Evolutionary conservation across 2,888 invertebrate genomes (phyloP).

Genomic region (Chouioia cunea): DNA sequence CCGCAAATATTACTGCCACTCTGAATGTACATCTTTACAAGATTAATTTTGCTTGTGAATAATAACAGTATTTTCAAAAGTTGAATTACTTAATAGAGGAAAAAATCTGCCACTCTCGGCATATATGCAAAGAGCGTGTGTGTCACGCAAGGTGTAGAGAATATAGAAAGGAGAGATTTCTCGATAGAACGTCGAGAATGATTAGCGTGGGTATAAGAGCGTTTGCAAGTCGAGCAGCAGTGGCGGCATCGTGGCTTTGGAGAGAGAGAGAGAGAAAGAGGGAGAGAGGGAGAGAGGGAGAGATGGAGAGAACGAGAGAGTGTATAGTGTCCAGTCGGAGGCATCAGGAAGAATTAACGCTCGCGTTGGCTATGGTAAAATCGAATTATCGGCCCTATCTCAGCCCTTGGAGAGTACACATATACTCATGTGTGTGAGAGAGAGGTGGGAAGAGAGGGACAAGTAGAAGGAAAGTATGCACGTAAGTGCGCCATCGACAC

Average conservation of each 20-base stretch:
- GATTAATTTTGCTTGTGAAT: no score
- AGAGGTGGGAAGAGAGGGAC: slow-evolving; percentile 28
- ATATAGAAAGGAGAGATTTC: slow-evolving; percentile 33
- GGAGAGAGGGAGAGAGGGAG: neutral
- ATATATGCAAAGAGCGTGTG: neutral
- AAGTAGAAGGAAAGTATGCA: slow-evolving; percentile 57
- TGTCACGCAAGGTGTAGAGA: neutral
- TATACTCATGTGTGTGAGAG: neutral
- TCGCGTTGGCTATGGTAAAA: slow-evolving; percentile 35
- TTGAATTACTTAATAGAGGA: neutral
- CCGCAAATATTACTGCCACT: no score
- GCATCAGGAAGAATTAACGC: slow-evolving; percentile 54
- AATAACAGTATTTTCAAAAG: no score
- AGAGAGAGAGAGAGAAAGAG: neutral
- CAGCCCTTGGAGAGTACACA: neutral
- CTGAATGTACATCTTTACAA: no score
- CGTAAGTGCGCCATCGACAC: slow-evolving; percentile 59
- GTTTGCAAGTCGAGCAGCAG: neutral
- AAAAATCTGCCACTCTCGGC: neutral
- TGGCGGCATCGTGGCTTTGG: neutral
- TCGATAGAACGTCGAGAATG: slow-evolving; percentile 22
- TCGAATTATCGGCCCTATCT: slow-evolving; percentile 50
- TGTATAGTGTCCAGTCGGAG: neutral
- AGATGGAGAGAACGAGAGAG: neutral
- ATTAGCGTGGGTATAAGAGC: slow-evolving; percentile 20